phyloP scores from a whole-genome alignment of 2,888 invertebrate genomes.

The Nipponacmea schrenckii region DNA sequence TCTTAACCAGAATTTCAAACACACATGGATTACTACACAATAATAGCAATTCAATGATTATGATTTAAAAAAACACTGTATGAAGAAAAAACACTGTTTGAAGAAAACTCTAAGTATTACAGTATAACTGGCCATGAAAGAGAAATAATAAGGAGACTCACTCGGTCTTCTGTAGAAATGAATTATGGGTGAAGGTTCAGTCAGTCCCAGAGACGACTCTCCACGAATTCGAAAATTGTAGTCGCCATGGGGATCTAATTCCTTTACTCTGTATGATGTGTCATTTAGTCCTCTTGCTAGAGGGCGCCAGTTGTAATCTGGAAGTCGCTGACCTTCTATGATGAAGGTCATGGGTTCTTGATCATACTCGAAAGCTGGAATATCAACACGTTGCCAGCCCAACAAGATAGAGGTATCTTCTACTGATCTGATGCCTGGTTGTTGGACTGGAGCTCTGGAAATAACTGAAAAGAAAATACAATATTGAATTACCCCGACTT shows the following conservation, averaged over 20 bases:
- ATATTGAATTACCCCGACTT: neutral
- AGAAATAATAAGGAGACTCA: conserved; percentile 35
- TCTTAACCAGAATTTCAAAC: too few species aligned
- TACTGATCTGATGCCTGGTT: conserved; percentile 50
- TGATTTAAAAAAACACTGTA: too few species aligned
- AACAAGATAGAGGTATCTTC: conserved; percentile 47
- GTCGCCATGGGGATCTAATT: conserved; percentile 88
- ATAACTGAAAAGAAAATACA: conserved; percentile 41
- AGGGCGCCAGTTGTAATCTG: conserved; percentile 54
- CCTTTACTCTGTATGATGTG: conserved; percentile 49
- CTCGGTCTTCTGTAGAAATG: conserved; percentile 58
- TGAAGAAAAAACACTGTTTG: too few species aligned
- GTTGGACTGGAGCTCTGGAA: conserved; percentile 53
- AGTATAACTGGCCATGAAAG: too few species aligned
- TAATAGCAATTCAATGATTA: too few species aligned
- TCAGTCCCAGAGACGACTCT: conserved; percentile 91
- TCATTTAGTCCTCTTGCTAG: conserved; percentile 52
- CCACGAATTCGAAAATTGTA: conserved; percentile 95
- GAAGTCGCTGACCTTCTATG: conserved; percentile 53
- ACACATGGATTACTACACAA: too few species aligned
- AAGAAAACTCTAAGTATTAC: too few species aligned
- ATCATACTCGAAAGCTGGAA: conserved; percentile 47
- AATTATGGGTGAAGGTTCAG: conserved; percentile 93
- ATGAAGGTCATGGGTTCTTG: conserved; percentile 55
- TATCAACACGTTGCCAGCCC: conserved; percentile 52